Conservation (phyloP, 2,888 invertebrate genomes). For the Lordiphosa andalusiaca region DNA sequence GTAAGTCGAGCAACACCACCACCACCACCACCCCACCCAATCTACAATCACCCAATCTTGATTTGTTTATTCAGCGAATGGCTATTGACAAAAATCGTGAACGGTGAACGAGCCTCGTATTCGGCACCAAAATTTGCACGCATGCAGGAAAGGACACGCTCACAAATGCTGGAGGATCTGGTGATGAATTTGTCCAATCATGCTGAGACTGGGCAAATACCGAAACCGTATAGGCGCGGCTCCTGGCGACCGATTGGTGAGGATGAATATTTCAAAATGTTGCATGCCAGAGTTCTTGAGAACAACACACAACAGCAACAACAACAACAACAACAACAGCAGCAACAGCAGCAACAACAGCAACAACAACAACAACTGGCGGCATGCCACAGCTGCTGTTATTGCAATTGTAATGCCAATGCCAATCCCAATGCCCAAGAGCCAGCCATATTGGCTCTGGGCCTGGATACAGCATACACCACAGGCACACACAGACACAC, state of each 20-base stretch:
- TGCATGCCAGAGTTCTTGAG: conserved; percentile 78
- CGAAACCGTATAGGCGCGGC: conserved; percentile 94
- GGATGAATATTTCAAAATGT: conserved; percentile 79
- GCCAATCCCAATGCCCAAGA: conserved; percentile 21
- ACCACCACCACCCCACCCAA: not conserved
- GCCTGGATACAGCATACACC: conserved; percentile 22
- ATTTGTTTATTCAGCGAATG: conserved; percentile 84
- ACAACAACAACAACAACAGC: conserved; percentile 44
- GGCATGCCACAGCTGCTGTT: conserved; percentile 53
- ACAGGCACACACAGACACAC: conserved; percentile 33
- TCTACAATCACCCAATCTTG: not conserved
- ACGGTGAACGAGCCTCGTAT: conserved; percentile 95
- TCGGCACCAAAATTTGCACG: conserved; percentile 96
- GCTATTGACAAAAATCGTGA: conserved; percentile 95
- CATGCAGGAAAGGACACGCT: conserved; percentile 95
- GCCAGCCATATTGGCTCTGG: conserved; percentile 18
- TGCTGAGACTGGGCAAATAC: conserved; percentile 96
- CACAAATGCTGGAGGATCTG: conserved; percentile 96
- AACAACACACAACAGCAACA: conserved; percentile 41
- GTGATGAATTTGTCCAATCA: conserved; percentile 96
- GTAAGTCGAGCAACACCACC: conserved; percentile 71
- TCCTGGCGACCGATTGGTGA: conserved; percentile 95
- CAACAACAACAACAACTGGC: conserved; percentile 35
- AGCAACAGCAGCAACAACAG: conserved; percentile 30
- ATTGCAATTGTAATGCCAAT: conserved; percentile 39